Base-by-base conservation (phyloP, 2,113 vertebrate species). In the Amia ocellicauda region DNA sequence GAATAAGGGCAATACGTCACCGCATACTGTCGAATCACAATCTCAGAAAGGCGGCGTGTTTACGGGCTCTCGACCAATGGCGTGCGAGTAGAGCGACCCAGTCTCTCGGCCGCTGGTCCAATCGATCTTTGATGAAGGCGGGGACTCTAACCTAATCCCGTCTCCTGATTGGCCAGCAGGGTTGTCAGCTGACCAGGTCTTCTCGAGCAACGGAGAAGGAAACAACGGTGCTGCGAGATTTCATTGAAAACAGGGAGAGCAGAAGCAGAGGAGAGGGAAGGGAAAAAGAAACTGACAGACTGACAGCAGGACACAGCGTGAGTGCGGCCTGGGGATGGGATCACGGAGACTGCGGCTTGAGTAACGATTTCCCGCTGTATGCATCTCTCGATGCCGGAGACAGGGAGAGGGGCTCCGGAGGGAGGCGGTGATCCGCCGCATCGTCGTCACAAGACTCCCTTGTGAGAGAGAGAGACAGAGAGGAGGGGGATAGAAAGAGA, bases 371-470 rank as follows among this genome's bases (percentile, higher is more conserved):
- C 7, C 24, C 36, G 17, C 29, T 10, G 43, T n/a, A 27, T n/a
- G n/a, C 45, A 50, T 28, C 23, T 50, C 43, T 36, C 14, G 11
- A 24, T 20, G 26, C 29, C 31, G 11, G 14, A 16, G 23, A 11
- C 20, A 11, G 47, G 20, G 60, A 47, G 22, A 26, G 31, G n/a
- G 13, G 28, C 23, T n/a, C 17, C 40, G 20, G 60, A 20, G 60
- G 49, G 27, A 29, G 58, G 22, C 52, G 58, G 74, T 74, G 67
- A 67, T 41, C 69, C 54, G 72, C 71, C 71, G 52, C 63, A 56
- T 58, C 45, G 43, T 67, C 68, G 83, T 88, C 87, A 88, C 82
- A 74, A 81, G 87, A 86, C 79, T 20, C 31, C 63, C 56, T 66
- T 71, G 69, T 64, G 82, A 75, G 72, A 69, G 22, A 16, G 31